These are phyloP conservation scores for Orchesellides sinensis DNA, from an alignment of 2,888 invertebrate genomes.

Conservation along the genomic window DNA sequence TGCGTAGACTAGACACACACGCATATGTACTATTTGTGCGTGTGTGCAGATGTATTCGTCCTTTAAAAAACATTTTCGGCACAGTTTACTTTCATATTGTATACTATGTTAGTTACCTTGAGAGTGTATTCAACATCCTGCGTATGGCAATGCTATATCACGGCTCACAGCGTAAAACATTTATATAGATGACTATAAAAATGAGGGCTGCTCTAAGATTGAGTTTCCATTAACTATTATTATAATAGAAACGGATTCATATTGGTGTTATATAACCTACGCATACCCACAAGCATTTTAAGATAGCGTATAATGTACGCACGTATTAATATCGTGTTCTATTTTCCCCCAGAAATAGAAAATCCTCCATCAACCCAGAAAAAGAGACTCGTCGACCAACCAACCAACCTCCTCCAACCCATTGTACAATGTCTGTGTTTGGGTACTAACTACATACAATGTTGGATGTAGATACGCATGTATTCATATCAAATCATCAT, in stretches of 20 bases:
- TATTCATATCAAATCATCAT: background rate
- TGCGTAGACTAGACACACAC: too few relatives aligned
- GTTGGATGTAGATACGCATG: background rate
- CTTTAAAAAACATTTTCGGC: constrained; percentile 32
- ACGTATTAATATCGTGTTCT: background rate
- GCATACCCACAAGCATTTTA: background rate
- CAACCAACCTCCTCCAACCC: constrained; percentile 33
- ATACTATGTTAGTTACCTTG: constrained; percentile 23
- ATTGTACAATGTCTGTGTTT: constrained; percentile 39
- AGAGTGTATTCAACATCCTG: constrained; percentile 16
- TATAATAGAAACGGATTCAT: too few relatives aligned
- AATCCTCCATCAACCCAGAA: constrained; percentile 20
- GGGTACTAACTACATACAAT: too few relatives aligned
- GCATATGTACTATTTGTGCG: background rate
- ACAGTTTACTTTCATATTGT: background rate
- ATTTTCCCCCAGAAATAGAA: constrained; percentile 31
- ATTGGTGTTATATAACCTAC: background rate
- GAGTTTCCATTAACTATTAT: too few relatives aligned
- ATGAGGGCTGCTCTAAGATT: too few relatives aligned
- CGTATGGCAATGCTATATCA: constrained; percentile 41
- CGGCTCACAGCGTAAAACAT: constrained; percentile 9
- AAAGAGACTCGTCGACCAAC: background rate
- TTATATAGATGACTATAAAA: too few relatives aligned
- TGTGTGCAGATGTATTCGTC: constrained; percentile 3
- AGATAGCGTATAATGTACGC: background rate